Evolutionary conservation across 2,797 vertebrate species (phyloP), one percentile per base, ranked within the genome.

Genomic region (Platalea minor): DNA sequence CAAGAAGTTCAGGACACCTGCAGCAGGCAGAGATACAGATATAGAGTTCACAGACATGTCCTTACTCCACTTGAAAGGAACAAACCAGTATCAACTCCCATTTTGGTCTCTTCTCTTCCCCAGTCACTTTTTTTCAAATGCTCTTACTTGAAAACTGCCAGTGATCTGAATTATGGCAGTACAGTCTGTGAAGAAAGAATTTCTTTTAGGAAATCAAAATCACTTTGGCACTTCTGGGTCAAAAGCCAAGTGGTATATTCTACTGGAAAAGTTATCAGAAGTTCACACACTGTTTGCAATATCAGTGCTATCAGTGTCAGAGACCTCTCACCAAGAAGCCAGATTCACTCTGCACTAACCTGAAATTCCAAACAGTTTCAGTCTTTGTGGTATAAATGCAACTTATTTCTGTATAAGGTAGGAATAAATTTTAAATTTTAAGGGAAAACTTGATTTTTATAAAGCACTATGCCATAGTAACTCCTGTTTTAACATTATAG

Each of bases 11-110:
- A 85, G 75, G 43, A 84, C 75, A 88, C 60, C 80, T 85, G 50
- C 75, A 77, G 63, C 54, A 91, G 64, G 21, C 45, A 88, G 60
- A 85, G 35, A 45, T 72, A 91, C 25, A 96, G 85, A 60, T 53
- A 31, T 7, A 26, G 16, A 89, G 75, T 68, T 92, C 91, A 89
- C 18, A 88, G 65, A 21, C 21, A 26, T 50, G 37, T 87, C n/a
- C 56, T 91, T 80, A 93, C 48, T 88, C 29, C 48, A 31, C 63
- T 75, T 94, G 41, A 96, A 96, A 96, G 41, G 53, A 90, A n/a
- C 3, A 23, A 81, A 76, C 28, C 61, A 88, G 54, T 90, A 81
- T n/a, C 57, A 63, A 13, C 76, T 88, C 54, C 57, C 78, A 88
- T 75, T 94, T 88, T 82, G 43, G 61, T 84, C 80, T 88, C 48